phyloP scores from a whole-genome alignment of 2,797 vertebrate species.

The Salarias fasciatus region DNA sequence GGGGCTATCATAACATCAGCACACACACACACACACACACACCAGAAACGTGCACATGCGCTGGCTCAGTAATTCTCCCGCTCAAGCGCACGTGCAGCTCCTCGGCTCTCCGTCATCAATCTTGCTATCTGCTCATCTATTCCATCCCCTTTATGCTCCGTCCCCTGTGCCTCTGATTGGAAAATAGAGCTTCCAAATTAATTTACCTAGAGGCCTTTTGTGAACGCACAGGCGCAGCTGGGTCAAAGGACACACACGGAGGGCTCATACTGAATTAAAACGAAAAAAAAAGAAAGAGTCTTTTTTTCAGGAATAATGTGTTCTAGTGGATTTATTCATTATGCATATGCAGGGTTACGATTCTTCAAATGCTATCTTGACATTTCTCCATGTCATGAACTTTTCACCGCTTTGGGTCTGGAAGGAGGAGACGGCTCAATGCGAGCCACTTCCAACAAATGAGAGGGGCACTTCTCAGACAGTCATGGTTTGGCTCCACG shows the following conservation, averaged over 20 bases:
- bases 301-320: constrained; percentile 4
- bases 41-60: neutral
- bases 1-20: constrained; percentile 34
- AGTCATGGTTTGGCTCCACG: constrained; percentile 23
- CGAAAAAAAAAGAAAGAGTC: neutral
- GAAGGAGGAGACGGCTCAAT: constrained; percentile 16
- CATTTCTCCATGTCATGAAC: constrained; percentile 38
- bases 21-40: neutral
- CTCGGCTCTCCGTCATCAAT: constrained; percentile 58
- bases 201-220: constrained; percentile 52
- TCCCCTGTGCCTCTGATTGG: constrained; percentile 46
- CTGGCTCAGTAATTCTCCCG: constrained; percentile 18
- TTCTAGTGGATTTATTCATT: neutral
- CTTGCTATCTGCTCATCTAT: constrained; percentile 42
- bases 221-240: constrained; percentile 36
- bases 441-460: constrained; percentile 24
- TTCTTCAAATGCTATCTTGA: constrained; percentile 11
- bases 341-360: constrained; percentile 6
- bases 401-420: constrained; percentile 26
- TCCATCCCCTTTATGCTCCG: constrained; percentile 22
- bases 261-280: constrained; percentile 40
- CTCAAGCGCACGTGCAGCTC: constrained; percentile 25
- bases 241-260: constrained; percentile 41
- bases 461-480: constrained; percentile 28
- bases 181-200: constrained; percentile 52